Evolutionary conservation across 1,140 invertebrate genomes (phyloP).

Genomic region (Parapsyche elsis): DNA sequence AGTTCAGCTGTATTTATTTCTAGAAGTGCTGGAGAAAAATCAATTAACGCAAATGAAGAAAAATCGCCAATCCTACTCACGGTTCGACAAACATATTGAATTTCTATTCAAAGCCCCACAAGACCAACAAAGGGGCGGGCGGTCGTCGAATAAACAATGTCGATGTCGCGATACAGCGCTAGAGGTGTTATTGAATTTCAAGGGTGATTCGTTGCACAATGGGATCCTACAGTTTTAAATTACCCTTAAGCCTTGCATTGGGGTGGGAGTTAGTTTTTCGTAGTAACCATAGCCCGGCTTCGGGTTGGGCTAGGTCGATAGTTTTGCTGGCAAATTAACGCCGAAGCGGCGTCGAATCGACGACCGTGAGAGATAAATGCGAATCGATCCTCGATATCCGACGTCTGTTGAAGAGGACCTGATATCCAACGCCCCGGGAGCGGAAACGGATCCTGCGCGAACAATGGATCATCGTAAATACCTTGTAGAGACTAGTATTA

Average conservation of each 20-base stretch:
- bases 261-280: not conserved
- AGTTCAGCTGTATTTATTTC: too few species aligned
- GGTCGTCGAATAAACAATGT: too few species aligned
- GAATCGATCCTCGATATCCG: slow-evolving; percentile 1
- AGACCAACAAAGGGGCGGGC: not conserved
- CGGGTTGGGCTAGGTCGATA: slow-evolving; percentile 20
- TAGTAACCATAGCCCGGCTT: too few species aligned
- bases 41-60: not conserved
- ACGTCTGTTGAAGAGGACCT: not conserved
- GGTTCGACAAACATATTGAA: not conserved
- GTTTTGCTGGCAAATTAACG: slow-evolving; percentile 55
- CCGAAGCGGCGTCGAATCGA: slow-evolving; percentile 41
- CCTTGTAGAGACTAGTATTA: too few species aligned
- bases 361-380: slow-evolving; percentile 54
- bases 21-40: too few species aligned
- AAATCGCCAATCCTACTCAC: not conserved
- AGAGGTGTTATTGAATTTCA: slow-evolving; percentile 32
- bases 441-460: slow-evolving; percentile 1
- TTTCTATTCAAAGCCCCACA: not conserved
- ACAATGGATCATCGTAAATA: not conserved
- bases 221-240: slow-evolving; percentile 24
- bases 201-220: not conserved
- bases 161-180: not conserved
- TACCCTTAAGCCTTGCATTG: not conserved
- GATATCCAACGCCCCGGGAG: not conserved